These are phyloP conservation scores for Tauraco erythrolophus DNA, from an alignment of 2,113 vertebrate genomes.

Conservation along the genomic window DNA sequence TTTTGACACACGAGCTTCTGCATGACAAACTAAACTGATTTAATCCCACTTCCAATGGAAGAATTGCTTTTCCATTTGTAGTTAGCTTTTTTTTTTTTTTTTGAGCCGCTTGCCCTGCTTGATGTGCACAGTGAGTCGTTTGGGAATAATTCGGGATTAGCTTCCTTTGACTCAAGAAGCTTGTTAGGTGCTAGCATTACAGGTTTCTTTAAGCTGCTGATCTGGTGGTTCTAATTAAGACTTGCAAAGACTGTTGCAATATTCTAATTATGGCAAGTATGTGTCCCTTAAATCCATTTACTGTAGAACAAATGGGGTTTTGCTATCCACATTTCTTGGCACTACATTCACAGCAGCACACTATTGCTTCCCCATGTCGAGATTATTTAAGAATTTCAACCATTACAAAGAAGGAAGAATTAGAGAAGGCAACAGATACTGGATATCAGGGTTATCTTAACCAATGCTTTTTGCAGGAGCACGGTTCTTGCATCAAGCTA, in stretches of 20 bases:
- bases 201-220: conserved; percentile 11
- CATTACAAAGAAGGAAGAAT: background rate
- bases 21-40: background rate
- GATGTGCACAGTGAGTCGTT: background rate
- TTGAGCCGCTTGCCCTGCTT: background rate
- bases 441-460: background rate
- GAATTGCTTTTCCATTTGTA: background rate
- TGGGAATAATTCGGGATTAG: background rate
- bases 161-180: background rate
- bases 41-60: background rate
- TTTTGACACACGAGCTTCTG: background rate
- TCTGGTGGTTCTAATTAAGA: conserved; percentile 34
- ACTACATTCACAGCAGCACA: background rate
- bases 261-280: background rate
- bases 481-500: background rate
- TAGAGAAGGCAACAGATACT: background rate
- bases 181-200: conserved; percentile 4
- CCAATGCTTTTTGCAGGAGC: background rate
- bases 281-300: background rate
- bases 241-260: background rate
- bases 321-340: background rate
- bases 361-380: fast-evolving
- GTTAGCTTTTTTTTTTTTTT: background rate
- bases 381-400: background rate
- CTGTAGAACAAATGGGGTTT: background rate